phyloP scores from a whole-genome alignment of 2,888 invertebrate genomes.

The Zootermopsis nevadensis region DNA sequence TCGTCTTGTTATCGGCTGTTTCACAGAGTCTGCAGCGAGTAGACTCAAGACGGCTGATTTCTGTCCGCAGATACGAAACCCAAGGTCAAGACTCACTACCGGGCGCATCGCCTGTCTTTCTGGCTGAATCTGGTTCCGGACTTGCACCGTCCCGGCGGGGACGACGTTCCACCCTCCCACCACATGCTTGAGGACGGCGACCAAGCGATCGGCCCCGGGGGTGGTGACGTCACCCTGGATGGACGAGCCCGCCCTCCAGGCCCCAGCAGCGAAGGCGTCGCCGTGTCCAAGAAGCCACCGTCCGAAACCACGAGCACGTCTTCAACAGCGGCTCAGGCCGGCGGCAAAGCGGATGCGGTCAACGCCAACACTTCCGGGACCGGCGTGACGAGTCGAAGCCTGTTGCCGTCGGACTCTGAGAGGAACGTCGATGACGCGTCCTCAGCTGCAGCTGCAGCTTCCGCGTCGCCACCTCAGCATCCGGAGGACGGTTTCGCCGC shows the following conservation, averaged over 20 bases:
- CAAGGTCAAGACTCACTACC: slow-evolving; percentile 91
- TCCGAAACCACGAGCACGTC: slow-evolving; percentile 65
- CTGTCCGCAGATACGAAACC: slow-evolving; percentile 82
- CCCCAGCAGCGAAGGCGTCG: slow-evolving; percentile 61
- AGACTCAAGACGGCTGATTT: too few relatives aligned
- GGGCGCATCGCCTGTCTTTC: slow-evolving; percentile 92
- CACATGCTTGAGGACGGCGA: slow-evolving; percentile 84
- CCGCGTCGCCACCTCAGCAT: slow-evolving; percentile 53
- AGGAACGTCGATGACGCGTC: slow-evolving; percentile 58
- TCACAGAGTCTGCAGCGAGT: too few relatives aligned
- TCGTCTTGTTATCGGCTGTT: too few relatives aligned
- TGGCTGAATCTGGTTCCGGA: slow-evolving; percentile 96
- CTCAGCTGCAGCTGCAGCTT: slow-evolving; percentile 57
- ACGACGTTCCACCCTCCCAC: slow-evolving; percentile 85
- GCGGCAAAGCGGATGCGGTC: slow-evolving; percentile 63
- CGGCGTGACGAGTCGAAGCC: slow-evolving; percentile 54
- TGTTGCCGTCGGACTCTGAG: slow-evolving; percentile 57
- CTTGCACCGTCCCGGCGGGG: slow-evolving; percentile 86
- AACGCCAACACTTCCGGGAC: slow-evolving; percentile 55
- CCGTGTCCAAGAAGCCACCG: slow-evolving; percentile 59
- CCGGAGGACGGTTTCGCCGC: slow-evolving; percentile 87
- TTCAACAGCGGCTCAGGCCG: slow-evolving; percentile 64
- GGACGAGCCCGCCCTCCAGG: slow-evolving; percentile 58
- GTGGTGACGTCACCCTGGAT: slow-evolving; percentile 50
- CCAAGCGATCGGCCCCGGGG: slow-evolving; percentile 65